Evolutionary conservation across 2,888 invertebrate genomes (phyloP).

Genomic region (Sphaeridia pumilis): DNA sequence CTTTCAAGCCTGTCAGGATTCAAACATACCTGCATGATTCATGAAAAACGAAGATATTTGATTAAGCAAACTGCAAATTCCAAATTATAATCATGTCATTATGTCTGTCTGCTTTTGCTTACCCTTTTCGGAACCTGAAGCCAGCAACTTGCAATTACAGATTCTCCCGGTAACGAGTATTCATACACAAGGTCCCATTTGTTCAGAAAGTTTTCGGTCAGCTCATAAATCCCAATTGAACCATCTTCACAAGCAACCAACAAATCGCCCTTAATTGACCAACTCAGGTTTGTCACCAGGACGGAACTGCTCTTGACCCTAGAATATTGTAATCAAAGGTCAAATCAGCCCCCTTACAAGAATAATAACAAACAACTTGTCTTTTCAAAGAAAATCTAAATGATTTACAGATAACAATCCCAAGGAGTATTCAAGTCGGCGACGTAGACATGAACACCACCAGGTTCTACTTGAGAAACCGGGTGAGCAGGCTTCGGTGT

Average conservation of each 20-base stretch:
- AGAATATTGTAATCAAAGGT: no score
- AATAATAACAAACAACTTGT: no score
- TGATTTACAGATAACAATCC: conserved; percentile 66
- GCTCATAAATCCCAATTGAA: conserved; percentile 62
- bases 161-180: conserved; percentile 61
- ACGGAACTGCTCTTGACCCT: conserved; percentile 51
- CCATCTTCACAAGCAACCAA: conserved; percentile 70
- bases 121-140: conserved; percentile 46
- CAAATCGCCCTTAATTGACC: conserved; percentile 75
- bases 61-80: neutral
- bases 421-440: conserved; percentile 83
- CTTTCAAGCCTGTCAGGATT: conserved; percentile 69
- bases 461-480: conserved; percentile 49
- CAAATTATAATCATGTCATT: neutral
- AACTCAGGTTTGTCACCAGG: conserved; percentile 65
- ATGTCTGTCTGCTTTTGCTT: no score
- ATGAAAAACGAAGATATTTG: conserved; percentile 4
- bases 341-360: no score
- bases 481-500: neutral
- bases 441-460: conserved; percentile 74
- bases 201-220: conserved; percentile 70
- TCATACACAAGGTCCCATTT: conserved; percentile 66
- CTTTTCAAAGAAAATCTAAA: no score
- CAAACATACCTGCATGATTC: conserved; percentile 46
- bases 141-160: conserved; percentile 49